These are phyloP conservation scores for Pseudonaja textilis DNA, from an alignment of 2,113 vertebrate species.

Conservation along the genomic window DNA sequence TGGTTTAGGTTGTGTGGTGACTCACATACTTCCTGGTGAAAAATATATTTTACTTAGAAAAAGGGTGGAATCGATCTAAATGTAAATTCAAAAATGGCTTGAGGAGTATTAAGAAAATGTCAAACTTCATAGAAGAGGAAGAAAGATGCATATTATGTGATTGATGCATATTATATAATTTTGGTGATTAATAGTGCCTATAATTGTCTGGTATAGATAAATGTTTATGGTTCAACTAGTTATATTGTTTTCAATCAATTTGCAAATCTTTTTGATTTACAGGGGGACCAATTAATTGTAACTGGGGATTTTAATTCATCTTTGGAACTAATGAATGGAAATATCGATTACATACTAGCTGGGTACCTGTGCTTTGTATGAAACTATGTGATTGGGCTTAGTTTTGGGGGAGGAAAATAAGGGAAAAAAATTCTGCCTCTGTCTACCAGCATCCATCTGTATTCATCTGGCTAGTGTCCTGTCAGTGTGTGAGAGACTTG, in stretches of 20 bases:
- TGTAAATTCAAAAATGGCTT: background rate
- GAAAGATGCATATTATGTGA: background rate
- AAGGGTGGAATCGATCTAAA: background rate
- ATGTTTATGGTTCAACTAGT: background rate
- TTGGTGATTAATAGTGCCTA: background rate
- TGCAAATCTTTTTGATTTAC: background rate
- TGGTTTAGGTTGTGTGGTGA: too few relatives aligned
- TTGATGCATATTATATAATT: background rate
- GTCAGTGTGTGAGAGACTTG: too few relatives aligned
- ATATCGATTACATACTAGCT: background rate
- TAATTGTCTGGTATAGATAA: background rate
- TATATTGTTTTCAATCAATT: background rate
- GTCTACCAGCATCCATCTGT: too few relatives aligned
- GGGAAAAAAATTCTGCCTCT: too few relatives aligned
- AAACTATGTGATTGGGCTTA: too few relatives aligned
- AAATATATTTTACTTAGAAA: background rate
- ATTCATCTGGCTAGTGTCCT: too few relatives aligned
- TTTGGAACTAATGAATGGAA: background rate
- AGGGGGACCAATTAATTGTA: background rate
- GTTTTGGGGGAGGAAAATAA: too few relatives aligned
- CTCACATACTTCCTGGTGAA: background rate
- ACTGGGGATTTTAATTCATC: background rate
- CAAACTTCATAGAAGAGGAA: background rate
- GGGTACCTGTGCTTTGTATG: too few relatives aligned
- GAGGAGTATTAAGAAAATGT: background rate